Conservation (phyloP, 2,888 invertebrate species). For the Aphodius sticticus region DNA sequence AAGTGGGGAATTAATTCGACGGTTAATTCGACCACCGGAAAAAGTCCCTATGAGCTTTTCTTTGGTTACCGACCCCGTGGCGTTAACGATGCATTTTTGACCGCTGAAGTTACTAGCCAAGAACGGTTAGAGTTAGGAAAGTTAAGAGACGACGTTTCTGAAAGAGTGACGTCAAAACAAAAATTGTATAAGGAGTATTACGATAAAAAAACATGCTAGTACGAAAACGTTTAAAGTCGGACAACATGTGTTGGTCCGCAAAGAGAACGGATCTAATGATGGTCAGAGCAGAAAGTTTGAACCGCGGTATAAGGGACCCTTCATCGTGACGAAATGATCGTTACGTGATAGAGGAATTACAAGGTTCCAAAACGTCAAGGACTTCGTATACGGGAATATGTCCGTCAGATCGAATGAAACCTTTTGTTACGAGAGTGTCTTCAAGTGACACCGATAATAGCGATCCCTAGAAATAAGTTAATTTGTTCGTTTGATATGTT, state of each 20-base stretch:
- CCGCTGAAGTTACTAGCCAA: too few species aligned
- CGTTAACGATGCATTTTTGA: conserved; percentile 41
- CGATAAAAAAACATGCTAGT: conserved; percentile 7
- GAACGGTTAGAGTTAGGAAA: background rate
- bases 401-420: conserved; percentile 22
- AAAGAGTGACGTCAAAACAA: conserved; percentile 9
- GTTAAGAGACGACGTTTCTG: conserved; percentile 12
- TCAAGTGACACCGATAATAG: too few species aligned
- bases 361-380: background rate
- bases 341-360: conserved; percentile 16
- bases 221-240: conserved; percentile 20
- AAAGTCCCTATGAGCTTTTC: conserved; percentile 32
- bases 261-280: background rate
- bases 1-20: conserved; percentile 29
- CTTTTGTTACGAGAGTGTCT: too few species aligned
- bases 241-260: conserved; percentile 25
- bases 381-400: conserved; percentile 25
- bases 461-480: too few species aligned
- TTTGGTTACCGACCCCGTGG: conserved; percentile 44
- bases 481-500: background rate
- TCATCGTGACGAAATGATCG: conserved; percentile 22
- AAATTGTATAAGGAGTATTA: background rate
- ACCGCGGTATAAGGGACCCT: conserved; percentile 28
- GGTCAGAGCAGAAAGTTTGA: conserved; percentile 15
- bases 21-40: conserved; percentile 28